Percentiles rank a stretch among this genome's conserved stretches.
Evolutionary conservation across 2,888 invertebrate species (phyloP).

Genomic region (Tolmerus cingulatus): DNA sequence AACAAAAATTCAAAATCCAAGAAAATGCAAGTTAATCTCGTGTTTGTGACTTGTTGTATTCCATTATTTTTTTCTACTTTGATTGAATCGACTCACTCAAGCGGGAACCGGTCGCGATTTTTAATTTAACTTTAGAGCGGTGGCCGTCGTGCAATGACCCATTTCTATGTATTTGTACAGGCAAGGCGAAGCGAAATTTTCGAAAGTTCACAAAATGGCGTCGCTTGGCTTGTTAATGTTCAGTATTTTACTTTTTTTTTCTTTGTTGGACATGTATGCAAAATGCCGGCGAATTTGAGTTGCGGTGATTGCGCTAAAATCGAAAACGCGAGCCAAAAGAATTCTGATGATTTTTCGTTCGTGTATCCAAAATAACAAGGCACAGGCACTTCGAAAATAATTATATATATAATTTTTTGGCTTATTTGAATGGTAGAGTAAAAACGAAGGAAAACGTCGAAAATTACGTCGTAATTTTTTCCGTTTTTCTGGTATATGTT

Average conservation of each 20-base stretch:
- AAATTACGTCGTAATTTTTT: conserved; percentile 35
- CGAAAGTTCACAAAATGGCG: conserved; percentile 25
- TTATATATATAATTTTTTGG: not conserved
- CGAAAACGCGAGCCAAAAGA: conserved; percentile 1
- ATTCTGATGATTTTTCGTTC: not conserved
- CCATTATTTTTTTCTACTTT: not conserved
- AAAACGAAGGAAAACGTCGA: conserved; percentile 32
- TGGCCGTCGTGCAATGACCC: not conserved
- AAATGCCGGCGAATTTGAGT: not conserved
- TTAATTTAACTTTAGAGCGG: not conserved
- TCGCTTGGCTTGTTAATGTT: conserved; percentile 8
- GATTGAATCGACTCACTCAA: not conserved
- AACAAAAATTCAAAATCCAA: conserved; percentile 10
- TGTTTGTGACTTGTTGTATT: conserved; percentile 39
- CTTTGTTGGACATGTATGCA: not conserved
- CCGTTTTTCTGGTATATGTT: conserved; percentile 15
- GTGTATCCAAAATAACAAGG: conserved; percentile 43
- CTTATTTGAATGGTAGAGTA: not conserved
- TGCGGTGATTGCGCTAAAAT: not conserved
- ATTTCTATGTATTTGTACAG: not conserved
- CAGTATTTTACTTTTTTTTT: not conserved
- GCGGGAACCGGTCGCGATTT: not conserved
- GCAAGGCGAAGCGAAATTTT: not conserved
- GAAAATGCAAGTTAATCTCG: conserved; percentile 17
- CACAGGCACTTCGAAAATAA: conserved; percentile 45